Evolutionary conservation across 1,140 invertebrate genomes (phyloP), one percentile per base, ranked within the genome.

Genomic region (Melanaphis sacchari): DNA sequence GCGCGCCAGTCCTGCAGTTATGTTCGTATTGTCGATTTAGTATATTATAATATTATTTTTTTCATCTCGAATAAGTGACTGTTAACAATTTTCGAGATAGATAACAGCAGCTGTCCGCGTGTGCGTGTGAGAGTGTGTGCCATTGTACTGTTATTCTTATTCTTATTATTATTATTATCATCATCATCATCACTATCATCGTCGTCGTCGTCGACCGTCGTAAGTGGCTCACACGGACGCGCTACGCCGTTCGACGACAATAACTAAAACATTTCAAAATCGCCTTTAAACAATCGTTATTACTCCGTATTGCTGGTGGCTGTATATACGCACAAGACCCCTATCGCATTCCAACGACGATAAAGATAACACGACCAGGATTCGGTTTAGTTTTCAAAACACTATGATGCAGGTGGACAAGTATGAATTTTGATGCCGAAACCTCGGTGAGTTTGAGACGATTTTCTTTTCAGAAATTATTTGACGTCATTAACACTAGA

Each of bases 361-460:
- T 38, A 36, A 36, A 38, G 76, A 36, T 36, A 81, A 81, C 76
- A 38, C 36, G 0, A 36, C 76, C 36, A 81, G 36, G 7, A 36
- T 81, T 81, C 46, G n/a, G 87, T 54, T 52, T 38, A 38, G 52
- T 59, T 59, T 90, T 90, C 52, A 66, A 59, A 59, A 90, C 43
- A 93, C 59, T 66, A 66, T 85, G 91, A 93, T 84, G 81, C 41
- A 49, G 90, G 90, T 7, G 90, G 41, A 91, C 66, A 91, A 91
- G 41, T 40, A 93, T 93, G 91, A 93, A 93, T 84, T 26, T 93
- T 93, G 91, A 93, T 93, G 81, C 81, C 36, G 76, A 93, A 52
- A 93, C 46, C 5, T 85, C 81, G 66, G 91, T 93, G 81, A 93
- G 91, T 93, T 38, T 18, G 38, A 88, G 8, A 89, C 38, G 87